A percentile compares a stretch with the other conserved stretches of the same genome.
Evolutionary conservation across 2,113 vertebrate genomes (phyloP).

Genomic region (Zosterops borbonicus): DNA sequence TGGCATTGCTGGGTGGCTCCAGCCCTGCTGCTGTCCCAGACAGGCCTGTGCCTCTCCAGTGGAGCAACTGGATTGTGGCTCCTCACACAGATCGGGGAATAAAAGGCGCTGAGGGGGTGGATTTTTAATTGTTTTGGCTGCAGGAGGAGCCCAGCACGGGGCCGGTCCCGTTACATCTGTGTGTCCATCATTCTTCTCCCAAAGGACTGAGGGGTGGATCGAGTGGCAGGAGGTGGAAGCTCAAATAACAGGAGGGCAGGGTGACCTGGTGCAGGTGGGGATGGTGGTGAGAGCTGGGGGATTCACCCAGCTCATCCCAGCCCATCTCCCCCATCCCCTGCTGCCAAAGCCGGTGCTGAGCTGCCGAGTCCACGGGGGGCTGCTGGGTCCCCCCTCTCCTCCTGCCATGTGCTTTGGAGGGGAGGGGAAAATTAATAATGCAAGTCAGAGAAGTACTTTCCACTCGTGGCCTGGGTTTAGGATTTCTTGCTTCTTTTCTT

Average conservation of each 20-base stretch:
- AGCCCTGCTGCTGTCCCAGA: background rate
- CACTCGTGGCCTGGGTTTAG: background rate
- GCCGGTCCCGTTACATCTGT: accelerated
- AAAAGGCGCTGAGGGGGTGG: accelerated
- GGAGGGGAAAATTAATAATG: background rate
- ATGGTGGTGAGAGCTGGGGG: background rate
- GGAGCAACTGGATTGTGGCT: accelerated
- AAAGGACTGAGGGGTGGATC: accelerated
- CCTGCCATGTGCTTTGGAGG: accelerated
- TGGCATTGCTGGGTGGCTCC: background rate
- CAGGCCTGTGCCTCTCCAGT: background rate
- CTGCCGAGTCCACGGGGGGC: accelerated
- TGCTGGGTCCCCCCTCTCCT: background rate
- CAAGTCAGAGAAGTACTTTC: background rate
- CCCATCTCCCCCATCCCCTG: background rate
- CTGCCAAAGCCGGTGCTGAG: background rate
- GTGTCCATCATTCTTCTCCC: background rate
- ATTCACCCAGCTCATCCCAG: background rate
- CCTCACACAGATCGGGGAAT: background rate
- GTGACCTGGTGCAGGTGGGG: background rate
- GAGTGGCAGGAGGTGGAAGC: background rate
- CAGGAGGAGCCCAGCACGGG: accelerated
- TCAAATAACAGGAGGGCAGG: accelerated
- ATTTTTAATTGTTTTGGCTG: background rate
- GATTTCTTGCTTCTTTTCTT: background rate